A percentile compares a stretch with the other conserved stretches of the same genome.
These are phyloP conservation scores for Dasysyrphus tricinctus DNA, from an alignment of 2,888 invertebrate genomes.

Conservation along the genomic window DNA sequence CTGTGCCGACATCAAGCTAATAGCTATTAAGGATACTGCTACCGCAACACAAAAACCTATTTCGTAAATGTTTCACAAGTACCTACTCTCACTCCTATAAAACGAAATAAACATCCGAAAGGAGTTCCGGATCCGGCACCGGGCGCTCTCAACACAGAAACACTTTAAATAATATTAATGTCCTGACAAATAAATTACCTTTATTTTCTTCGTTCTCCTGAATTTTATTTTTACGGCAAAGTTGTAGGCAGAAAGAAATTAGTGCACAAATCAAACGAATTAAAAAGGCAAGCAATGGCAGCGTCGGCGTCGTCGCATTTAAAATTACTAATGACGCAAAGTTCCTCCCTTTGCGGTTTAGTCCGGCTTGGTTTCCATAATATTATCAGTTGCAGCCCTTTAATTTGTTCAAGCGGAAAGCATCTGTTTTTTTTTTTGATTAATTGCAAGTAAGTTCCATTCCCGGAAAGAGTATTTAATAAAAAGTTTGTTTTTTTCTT, in stretches of 20 bases:
- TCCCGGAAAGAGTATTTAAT: conserved; percentile 58
- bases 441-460: conserved; percentile 68
- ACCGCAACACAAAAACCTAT: conserved; percentile 66
- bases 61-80: conserved; percentile 66
- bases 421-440: conserved; percentile 66
- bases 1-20: conserved; percentile 64
- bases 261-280: conserved; percentile 74
- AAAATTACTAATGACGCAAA: conserved; percentile 74
- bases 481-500: conserved; percentile 58
- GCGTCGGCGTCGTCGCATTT: conserved; percentile 54
- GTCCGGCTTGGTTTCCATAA: conserved; percentile 39
- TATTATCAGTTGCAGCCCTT: conserved; percentile 69
- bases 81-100: conserved; percentile 47
- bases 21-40: conserved; percentile 69
- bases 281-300: conserved; percentile 54
- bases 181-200: conserved; percentile 74
- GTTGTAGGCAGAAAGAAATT: conserved; percentile 71
- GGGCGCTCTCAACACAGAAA: conserved; percentile 55
- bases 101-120: conserved; percentile 70
- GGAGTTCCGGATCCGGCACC: conserved; percentile 56
- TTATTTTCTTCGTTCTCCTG: conserved; percentile 45
- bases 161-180: conserved; percentile 75
- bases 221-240: conserved; percentile 70
- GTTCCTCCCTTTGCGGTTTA: conserved; percentile 54
- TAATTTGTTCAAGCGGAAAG: conserved; percentile 36